Base-by-base conservation (phyloP, 1,140 invertebrate species). In the Temnothorax nylanderi region DNA sequence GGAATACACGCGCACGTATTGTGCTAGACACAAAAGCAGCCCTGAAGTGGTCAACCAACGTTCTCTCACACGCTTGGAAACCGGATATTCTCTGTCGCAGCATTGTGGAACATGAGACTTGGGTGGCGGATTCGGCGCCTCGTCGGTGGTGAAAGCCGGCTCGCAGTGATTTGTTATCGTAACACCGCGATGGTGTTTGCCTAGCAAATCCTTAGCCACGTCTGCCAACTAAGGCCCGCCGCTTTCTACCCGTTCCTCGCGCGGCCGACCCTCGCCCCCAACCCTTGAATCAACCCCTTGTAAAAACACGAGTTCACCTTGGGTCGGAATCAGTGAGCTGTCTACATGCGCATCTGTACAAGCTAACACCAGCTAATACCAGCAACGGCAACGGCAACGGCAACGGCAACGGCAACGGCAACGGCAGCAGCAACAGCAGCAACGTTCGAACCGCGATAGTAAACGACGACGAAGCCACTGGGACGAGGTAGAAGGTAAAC, bases 201-300 rank as follows among this genome's bases (percentile, higher is more conserved):
- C 86, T 92, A 92, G 91, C 91, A 92, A 92, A 92, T 92, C 91
- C 91, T 91, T 91, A 87, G 78, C 85, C 85, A 64, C 62, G 87
- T 87, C 87, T 89, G 85, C 65, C 58, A 51, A 74, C 49, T 77
- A 65, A 80, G 76, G 47, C 47, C 32, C 75, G 76, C 60, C 67
- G 69, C 69, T 71, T 67, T 51, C 62, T 64, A 37, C 58, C 77
- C 80, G 75, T 56, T 62, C 21, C 65, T 26, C 64, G 34, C 84
- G 71, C 86, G 54, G 47, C 26, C 64, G 86, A 80, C 80, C 80
- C 69, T 85, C 78, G n/a, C 71, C 18, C 18, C 21, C 69, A 72
- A 75, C 51, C 41, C 80, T 54, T 80, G 80, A 84, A 75, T 88
- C 74, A 77, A 81, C 91, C 91, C 91, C 88, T 92, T 92, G 87